phyloP scores from a whole-genome alignment of 2,888 invertebrate species.

The Drosophila mayaguana region DNA sequence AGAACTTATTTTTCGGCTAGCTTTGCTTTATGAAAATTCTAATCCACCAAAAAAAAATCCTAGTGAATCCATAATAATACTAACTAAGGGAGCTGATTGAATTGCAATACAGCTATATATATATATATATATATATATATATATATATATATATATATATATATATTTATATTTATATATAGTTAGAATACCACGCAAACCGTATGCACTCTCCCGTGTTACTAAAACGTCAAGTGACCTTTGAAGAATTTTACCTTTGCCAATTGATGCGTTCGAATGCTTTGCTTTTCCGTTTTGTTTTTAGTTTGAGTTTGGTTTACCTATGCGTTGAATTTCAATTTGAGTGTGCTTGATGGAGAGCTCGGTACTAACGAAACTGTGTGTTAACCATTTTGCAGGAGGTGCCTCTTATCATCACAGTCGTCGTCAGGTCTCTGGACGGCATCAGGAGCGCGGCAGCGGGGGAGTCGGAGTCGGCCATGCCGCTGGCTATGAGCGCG shows the following conservation, averaged over 20 bases:
- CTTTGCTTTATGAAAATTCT: slow-evolving; percentile 15
- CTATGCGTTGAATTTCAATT: slow-evolving; percentile 49
- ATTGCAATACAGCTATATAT: slow-evolving; percentile 9
- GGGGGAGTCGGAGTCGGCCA: slow-evolving; percentile 77
- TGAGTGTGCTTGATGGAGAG: not conserved
- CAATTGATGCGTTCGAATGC: slow-evolving; percentile 73
- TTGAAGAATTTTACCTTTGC: slow-evolving; percentile 28
- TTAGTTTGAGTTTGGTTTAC: slow-evolving; percentile 43
- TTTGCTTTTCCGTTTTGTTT: slow-evolving; percentile 63
- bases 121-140: slow-evolving; percentile 21
- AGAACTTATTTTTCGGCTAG: slow-evolving; percentile 1
- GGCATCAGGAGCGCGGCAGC: slow-evolving; percentile 79
- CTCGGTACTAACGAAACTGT: slow-evolving; percentile 20
- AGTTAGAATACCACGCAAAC: slow-evolving; percentile 38
- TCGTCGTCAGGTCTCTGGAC: slow-evolving; percentile 82
- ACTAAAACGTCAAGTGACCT: slow-evolving; percentile 43
- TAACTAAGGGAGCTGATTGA: slow-evolving; percentile 27
- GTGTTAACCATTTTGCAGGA: slow-evolving; percentile 73
- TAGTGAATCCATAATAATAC: slow-evolving; percentile 18
- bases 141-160: not conserved
- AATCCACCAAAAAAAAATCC: slow-evolving; percentile 4
- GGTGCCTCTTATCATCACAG: slow-evolving; percentile 85
- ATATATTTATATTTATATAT: not conserved
- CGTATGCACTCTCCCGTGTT: slow-evolving; percentile 56
- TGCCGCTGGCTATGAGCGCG: slow-evolving; percentile 77